These are phyloP conservation scores for Neria commutata DNA, from an alignment of 2,888 invertebrate species.

Conservation along the genomic window DNA sequence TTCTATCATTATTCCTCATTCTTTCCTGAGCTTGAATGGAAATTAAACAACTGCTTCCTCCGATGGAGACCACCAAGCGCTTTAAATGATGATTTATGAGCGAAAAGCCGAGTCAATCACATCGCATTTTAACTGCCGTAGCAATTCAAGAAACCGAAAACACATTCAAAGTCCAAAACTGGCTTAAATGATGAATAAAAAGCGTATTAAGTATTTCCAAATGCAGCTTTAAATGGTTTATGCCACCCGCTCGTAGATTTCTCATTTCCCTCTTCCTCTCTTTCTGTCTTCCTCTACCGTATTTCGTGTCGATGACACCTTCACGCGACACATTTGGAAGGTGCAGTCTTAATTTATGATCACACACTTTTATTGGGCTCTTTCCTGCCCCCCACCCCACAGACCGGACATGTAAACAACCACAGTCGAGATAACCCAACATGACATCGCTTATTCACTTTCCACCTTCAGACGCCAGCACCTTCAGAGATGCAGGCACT, in stretches of 20 bases:
- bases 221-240: conserved; percentile 33
- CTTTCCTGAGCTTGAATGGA: not conserved
- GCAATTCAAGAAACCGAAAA: not conserved
- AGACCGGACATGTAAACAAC: conserved; percentile 8
- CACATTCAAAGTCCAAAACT: not conserved
- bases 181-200: not conserved
- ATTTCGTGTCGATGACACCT: not conserved
- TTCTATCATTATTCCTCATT: not conserved
- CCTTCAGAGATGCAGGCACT: too few species aligned
- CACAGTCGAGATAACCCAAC: not conserved
- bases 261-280: not conserved
- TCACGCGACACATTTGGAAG: not conserved
- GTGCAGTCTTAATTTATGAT: conserved; percentile 12
- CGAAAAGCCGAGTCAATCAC: not conserved
- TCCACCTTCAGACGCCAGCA: too few species aligned
- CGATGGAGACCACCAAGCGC: not conserved
- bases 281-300: too few species aligned
- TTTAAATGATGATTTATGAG: not conserved
- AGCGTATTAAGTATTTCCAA: conserved; percentile 11
- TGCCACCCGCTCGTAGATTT: conserved; percentile 38
- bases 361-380: not conserved
- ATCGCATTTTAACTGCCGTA: not conserved
- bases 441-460: not conserved
- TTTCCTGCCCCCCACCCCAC: not conserved
- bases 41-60: not conserved